These are phyloP conservation scores for Agrotis ipsilon DNA, from an alignment of 2,888 invertebrate genomes.

Conservation along the genomic window DNA sequence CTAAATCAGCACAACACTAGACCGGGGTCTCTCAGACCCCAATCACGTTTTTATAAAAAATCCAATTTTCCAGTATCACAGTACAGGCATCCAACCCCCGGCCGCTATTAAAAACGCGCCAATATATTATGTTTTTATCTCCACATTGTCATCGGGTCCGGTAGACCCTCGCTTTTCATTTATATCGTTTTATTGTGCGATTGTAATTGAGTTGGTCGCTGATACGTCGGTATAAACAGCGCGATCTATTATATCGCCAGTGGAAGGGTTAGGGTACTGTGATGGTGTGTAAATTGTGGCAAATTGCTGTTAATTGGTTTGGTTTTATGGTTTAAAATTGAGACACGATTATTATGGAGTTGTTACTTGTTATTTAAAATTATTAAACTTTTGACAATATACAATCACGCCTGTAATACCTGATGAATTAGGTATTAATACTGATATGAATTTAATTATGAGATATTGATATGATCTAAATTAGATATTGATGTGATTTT, in stretches of 20 bases:
- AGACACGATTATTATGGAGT: background rate
- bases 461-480: too few relatives aligned
- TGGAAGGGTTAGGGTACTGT: constrained; percentile 32
- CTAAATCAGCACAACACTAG: constrained; percentile 64
- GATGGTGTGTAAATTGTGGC: constrained; percentile 22
- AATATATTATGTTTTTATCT: constrained; percentile 75
- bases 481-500: too few relatives aligned
- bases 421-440: background rate
- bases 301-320: constrained; percentile 23
- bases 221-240: constrained; percentile 43
- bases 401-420: background rate
- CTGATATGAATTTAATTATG: too few relatives aligned
- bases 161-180: constrained; percentile 66
- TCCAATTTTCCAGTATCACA: constrained; percentile 76
- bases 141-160: constrained; percentile 70
- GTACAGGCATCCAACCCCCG: constrained; percentile 64
- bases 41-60: constrained; percentile 80
- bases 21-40: constrained; percentile 52
- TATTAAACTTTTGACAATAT: background rate
- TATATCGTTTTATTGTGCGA: constrained; percentile 68
- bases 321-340: background rate
- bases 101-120: constrained; percentile 68
- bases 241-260: constrained; percentile 51
- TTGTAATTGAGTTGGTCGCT: constrained; percentile 66
- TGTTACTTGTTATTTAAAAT: background rate